Conservation (phyloP, 2,113 vertebrate genomes). For the Steatornis caripensis region DNA sequence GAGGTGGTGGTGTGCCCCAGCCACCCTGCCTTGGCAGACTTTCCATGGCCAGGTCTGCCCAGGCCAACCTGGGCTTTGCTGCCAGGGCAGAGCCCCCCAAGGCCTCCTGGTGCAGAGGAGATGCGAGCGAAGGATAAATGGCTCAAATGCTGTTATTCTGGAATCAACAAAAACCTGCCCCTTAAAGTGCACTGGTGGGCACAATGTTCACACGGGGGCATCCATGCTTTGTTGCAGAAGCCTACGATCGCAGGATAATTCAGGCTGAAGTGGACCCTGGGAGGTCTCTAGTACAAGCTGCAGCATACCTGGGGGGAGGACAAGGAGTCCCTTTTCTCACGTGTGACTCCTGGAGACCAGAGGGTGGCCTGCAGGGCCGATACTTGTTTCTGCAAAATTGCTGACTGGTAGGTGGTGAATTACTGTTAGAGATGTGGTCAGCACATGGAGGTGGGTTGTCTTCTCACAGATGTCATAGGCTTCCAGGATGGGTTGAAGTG, state of each 20-base stretch:
- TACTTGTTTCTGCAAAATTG: background rate
- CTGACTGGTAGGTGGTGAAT: background rate
- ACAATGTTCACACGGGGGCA: background rate
- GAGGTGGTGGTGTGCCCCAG: background rate
- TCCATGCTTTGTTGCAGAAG: background rate
- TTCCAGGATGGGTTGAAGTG: background rate
- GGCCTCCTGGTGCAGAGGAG: background rate
- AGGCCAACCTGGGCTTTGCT: background rate
- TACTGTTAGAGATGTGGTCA: background rate
- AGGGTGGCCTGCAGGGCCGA: background rate
- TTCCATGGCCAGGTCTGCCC: background rate
- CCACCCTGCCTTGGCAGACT: background rate
- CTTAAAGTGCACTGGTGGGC: background rate
- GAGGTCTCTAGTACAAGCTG: background rate
- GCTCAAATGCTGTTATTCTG: background rate
- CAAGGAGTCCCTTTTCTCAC: background rate
- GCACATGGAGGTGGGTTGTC: background rate
- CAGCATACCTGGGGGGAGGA: background rate
- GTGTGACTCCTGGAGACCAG: background rate
- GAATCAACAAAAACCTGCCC: background rate
- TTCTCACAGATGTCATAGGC: background rate
- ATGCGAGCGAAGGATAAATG: background rate
- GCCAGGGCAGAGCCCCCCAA: background rate
- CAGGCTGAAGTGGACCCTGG: background rate
- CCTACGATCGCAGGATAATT: fast-evolving